Conservation (phyloP, 2,113 vertebrate genomes). For the Nothocercus nigrocapillus region DNA sequence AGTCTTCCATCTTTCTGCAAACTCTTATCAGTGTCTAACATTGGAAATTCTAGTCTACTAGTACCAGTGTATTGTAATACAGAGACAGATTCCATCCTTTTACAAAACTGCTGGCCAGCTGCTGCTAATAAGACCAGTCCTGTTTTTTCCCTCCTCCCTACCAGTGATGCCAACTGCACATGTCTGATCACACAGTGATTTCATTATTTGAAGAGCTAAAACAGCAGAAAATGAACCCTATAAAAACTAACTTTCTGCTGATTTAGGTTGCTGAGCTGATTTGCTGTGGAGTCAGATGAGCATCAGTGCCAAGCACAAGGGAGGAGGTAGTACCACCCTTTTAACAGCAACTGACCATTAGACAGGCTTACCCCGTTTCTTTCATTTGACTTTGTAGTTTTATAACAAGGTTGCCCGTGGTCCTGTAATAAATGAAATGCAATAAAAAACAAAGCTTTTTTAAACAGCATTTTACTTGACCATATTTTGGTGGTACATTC, state of each 20-base stretch:
- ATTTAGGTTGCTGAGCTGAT: not conserved
- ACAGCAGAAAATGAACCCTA: not conserved
- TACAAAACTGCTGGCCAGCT: not conserved
- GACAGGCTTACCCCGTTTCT: not conserved
- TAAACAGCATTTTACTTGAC: not conserved
- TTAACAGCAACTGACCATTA: not conserved
- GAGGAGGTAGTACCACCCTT: not conserved
- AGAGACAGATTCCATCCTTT: conserved; percentile 11
- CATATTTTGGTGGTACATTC: not conserved
- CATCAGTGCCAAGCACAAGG: not conserved
- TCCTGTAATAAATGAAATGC: not conserved
- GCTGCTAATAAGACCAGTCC: not conserved
- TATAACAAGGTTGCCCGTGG: not conserved
- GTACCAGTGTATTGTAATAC: conserved; percentile 35
- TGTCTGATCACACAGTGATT: not conserved
- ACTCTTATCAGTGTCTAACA: not conserved
- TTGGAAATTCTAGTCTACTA: conserved; percentile 51
- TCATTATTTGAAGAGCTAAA: not conserved
- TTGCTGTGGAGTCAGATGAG: not conserved
- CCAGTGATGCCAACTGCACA: not conserved
- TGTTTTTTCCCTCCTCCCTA: not conserved
- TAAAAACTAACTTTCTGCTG: not conserved
- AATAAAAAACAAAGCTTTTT: not conserved
- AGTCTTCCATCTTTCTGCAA: not conserved
- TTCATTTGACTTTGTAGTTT: not conserved